Evolutionary conservation across 2,888 invertebrate species (phyloP).

Genomic region (Ornithoptera alexandrae): DNA sequence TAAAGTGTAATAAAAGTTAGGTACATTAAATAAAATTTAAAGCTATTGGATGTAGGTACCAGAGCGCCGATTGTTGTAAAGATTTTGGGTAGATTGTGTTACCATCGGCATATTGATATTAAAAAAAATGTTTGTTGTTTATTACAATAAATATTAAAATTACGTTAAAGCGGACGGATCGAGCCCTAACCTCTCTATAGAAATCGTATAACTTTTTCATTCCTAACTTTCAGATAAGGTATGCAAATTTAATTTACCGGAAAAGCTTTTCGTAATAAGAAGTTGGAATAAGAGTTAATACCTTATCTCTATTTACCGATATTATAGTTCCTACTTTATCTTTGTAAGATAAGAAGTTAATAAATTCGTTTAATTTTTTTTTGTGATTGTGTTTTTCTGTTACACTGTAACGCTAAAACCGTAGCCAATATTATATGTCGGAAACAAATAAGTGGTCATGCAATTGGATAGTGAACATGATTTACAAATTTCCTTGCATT

Average conservation of each 20-base stretch:
- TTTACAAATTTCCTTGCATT: neutral
- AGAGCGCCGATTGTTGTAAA: too few relatives aligned
- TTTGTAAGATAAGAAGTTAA: neutral
- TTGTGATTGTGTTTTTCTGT: neutral
- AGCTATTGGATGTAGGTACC: too few relatives aligned
- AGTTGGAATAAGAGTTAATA: neutral
- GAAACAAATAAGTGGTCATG: neutral
- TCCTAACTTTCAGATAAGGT: neutral
- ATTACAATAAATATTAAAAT: too few relatives aligned
- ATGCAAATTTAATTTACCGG: neutral
- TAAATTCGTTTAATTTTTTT: neutral
- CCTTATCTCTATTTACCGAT: neutral
- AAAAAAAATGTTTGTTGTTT: too few relatives aligned
- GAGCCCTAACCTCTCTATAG: too few relatives aligned
- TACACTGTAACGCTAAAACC: neutral
- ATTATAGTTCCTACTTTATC: neutral
- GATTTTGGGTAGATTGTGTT: too few relatives aligned
- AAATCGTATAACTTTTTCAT: neutral
- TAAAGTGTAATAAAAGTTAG: too few relatives aligned
- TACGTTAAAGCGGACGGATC: too few relatives aligned
- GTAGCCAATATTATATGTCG: neutral
- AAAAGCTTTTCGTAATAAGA: neutral
- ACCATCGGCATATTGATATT: too few relatives aligned
- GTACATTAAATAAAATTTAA: too few relatives aligned
- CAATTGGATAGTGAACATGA: neutral